These are phyloP conservation scores for Mythimna loreyi DNA, from an alignment of 2,888 invertebrate species.

Conservation along the genomic window DNA sequence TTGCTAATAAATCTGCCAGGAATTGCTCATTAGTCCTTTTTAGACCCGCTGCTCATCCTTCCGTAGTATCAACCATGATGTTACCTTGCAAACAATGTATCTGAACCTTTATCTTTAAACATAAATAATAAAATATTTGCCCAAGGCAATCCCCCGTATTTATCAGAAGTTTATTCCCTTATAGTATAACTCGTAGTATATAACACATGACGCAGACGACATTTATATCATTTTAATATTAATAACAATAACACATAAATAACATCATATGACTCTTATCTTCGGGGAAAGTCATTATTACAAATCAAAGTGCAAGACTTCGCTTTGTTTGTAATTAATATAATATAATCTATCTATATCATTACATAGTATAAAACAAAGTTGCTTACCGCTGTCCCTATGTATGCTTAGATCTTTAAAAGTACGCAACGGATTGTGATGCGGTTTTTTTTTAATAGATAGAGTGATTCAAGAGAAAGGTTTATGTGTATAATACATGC, in stretches of 20 bases:
- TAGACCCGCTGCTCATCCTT: too few species aligned
- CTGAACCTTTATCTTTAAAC: constrained; percentile 19
- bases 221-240: constrained; percentile 9
- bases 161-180: constrained; percentile 27
- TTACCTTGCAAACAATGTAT: background rate
- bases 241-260: constrained; percentile 52
- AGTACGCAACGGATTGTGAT: too few species aligned
- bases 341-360: too few species aligned
- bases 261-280: constrained; percentile 61
- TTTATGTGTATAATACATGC: too few species aligned
- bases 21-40: too few species aligned
- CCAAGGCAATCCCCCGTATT: constrained; percentile 17
- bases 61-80: background rate
- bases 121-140: constrained; percentile 27
- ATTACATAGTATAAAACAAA: too few species aligned
- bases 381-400: too few species aligned
- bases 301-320: constrained; percentile 41
- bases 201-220: constrained; percentile 28
- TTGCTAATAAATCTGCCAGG: too few species aligned
- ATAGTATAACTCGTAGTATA: background rate
- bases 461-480: too few species aligned
- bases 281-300: constrained; percentile 51
- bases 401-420: too few species aligned
- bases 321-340: constrained; percentile 21
- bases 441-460: too few species aligned